Conservation (phyloP, 2,797 vertebrate genomes). For the Neomorphus geoffroyi region DNA sequence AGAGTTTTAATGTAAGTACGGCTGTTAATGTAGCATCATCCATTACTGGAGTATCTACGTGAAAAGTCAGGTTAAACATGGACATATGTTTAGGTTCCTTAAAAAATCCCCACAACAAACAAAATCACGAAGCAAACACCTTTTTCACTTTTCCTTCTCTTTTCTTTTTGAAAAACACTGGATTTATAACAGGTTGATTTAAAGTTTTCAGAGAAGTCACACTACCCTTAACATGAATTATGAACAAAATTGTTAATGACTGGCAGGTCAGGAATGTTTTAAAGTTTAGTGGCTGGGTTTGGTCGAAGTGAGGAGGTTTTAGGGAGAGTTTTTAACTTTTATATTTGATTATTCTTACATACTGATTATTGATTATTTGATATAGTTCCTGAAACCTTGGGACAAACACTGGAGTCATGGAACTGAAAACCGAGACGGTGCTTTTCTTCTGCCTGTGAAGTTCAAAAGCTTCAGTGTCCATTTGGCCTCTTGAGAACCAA, state of each 20-base stretch:
- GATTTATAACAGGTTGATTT: background rate
- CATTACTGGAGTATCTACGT: background rate
- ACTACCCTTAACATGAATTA: background rate
- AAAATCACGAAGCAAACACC: background rate
- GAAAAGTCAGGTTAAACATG: background rate
- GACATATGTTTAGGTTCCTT: background rate
- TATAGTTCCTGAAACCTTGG: background rate
- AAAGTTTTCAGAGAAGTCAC: background rate
- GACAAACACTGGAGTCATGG: background rate
- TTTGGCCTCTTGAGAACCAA: background rate
- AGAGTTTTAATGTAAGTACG: background rate
- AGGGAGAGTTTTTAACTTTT: background rate
- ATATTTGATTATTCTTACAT: background rate
- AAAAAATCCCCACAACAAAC: background rate
- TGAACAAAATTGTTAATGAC: background rate
- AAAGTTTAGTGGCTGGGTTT: background rate
- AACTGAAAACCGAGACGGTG: background rate
- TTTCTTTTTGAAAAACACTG: background rate
- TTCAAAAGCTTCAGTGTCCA: background rate
- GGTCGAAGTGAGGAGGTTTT: background rate
- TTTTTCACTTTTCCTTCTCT: background rate
- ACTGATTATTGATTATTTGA: background rate
- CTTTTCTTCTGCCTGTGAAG: background rate
- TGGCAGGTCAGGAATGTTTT: background rate
- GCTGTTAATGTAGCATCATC: background rate